Conservation (phyloP, 2,113 vertebrate genomes). For the Neofelis nebulosa region DNA sequence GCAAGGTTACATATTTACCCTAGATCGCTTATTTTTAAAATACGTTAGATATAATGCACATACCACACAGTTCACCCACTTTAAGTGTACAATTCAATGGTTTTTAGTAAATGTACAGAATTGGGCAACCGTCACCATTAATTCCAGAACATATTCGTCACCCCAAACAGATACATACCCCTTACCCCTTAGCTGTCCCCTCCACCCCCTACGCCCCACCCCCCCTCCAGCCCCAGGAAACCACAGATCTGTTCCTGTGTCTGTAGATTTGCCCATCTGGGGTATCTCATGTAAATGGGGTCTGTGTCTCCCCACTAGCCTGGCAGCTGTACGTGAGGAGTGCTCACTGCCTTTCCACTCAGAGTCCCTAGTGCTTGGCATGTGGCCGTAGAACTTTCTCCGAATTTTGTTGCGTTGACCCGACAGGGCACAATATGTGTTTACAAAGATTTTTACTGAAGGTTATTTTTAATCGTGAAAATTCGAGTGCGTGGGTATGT, state of each 20-base stretch:
- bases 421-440: not conserved
- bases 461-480: not conserved
- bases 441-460: not conserved
- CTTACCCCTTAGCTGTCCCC: not conserved
- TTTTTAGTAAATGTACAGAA: not conserved
- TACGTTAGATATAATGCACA: not conserved
- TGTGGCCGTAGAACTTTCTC: not conserved
- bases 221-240: not conserved
- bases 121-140: not conserved
- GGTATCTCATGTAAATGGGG: too few species aligned
- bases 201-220: not conserved
- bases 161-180: not conserved
- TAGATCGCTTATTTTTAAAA: not conserved
- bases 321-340: accelerated
- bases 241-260: not conserved
- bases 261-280: not conserved
- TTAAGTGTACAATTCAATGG: not conserved
- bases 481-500: not conserved
- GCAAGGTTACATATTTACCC: not conserved
- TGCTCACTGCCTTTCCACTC: accelerated
- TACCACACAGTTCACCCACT: not conserved
- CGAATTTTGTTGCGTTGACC: not conserved
- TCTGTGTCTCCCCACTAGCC: not conserved
- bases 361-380: not conserved
- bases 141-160: not conserved